Evolutionary conservation across 1,140 invertebrate species (phyloP).

Genomic region (Drosophila lacteicornis): DNA sequence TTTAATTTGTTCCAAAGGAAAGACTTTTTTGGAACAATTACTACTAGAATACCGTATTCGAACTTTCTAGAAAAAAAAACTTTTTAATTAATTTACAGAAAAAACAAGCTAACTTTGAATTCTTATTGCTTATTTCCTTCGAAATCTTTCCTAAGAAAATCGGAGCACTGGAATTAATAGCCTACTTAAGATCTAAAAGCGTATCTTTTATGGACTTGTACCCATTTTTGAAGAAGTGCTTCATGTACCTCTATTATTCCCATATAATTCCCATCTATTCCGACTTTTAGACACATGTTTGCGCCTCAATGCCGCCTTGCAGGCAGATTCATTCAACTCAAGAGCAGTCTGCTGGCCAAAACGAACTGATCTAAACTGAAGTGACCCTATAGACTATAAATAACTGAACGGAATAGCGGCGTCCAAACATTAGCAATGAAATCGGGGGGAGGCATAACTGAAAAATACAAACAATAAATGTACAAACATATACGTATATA

Average conservation of each 20-base stretch:
- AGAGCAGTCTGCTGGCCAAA: slow-evolving; percentile 34
- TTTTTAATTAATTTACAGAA: no score
- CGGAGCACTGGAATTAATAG: background rate
- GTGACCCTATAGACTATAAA: slow-evolving; percentile 60
- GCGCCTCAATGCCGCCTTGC: slow-evolving; percentile 60
- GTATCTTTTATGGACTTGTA: background rate
- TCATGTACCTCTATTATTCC: background rate
- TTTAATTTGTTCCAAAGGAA: background rate
- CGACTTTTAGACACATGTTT: slow-evolving; percentile 17
- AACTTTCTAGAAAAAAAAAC: background rate
- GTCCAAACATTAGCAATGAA: slow-evolving; percentile 62
- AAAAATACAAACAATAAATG: slow-evolving; percentile 44
- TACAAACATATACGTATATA: background rate
- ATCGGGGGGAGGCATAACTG: slow-evolving; percentile 45
- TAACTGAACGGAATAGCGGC: slow-evolving; percentile 50
- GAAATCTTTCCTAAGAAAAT: background rate
- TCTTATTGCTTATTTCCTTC: background rate
- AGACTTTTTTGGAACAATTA: background rate
- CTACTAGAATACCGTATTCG: no score
- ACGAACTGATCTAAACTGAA: slow-evolving; percentile 48
- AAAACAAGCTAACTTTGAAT: background rate
- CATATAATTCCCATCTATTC: background rate
- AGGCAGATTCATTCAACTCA: slow-evolving; percentile 71
- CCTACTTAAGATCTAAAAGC: background rate
- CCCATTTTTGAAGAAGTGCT: background rate